Base-by-base conservation (phyloP, 1,140 invertebrate genomes). In the Eueides isabella region DNA sequence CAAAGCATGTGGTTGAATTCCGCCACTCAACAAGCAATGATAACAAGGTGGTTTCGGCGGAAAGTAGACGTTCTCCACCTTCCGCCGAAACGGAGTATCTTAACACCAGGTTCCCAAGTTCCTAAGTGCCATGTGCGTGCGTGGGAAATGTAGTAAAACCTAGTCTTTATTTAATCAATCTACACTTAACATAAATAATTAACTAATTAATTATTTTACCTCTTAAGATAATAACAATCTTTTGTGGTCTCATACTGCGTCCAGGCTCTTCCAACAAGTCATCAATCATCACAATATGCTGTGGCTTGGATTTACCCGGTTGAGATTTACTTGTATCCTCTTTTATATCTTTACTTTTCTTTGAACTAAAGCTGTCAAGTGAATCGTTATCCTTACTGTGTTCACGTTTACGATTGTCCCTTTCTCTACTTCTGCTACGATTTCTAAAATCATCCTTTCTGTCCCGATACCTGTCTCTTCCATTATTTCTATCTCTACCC, bases 151-250 rank as follows among this genome's bases (percentile, higher is more conserved):
- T 7, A 16, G 35, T 16, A 14, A 16, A 38, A 38, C 16, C 4
- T 38, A 38, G 3, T 38, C 3, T 16, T 38, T 16, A 38, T 38
- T 38, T n/a, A n/a, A n/a, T n/a, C n/a, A n/a, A n/a, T n/a, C n/a
- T n/a, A n/a, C n/a, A n/a, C n/a, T n/a, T n/a, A n/a, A n/a, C n/a
- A n/a, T n/a, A n/a, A n/a, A n/a, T n/a, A n/a, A n/a, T n/a, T n/a
- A n/a, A n/a, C n/a, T n/a, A n/a, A n/a, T 38, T 5, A 35, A 74
- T 63, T 28, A 55, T 23, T 38, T 71, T 95, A 73, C 98, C 98
- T 90, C 98, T 93, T 14, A 99, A 89, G 80, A 99, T 97, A 67
- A 99, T 96, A 28, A 97, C 97, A 77, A 99, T 97, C 87, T 97
- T 96, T 28, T 95, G 93, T 62, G 98, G 97, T 85, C 98, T 94